Percentiles rank a stretch among this genome's conserved stretches.
These are phyloP conservation scores for Ecliptopera silaceata DNA, from an alignment of 2,888 invertebrate genomes.

Conservation along the genomic window DNA sequence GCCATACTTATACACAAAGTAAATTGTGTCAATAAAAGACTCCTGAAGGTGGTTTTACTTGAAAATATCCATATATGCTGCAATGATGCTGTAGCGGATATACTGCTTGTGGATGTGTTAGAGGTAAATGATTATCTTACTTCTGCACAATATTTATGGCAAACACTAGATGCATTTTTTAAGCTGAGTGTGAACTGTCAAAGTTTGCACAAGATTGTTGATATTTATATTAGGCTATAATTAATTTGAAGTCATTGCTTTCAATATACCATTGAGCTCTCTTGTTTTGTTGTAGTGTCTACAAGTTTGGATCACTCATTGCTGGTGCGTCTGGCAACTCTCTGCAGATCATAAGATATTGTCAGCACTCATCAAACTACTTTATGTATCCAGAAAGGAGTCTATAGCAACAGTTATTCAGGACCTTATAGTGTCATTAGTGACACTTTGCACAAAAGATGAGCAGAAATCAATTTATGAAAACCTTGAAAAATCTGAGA, in stretches of 20 bases:
- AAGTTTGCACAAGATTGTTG: no score
- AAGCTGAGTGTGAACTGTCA: no score
- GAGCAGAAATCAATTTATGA: conserved; percentile 51
- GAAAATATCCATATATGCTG: conserved; percentile 64
- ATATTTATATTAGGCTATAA: neutral
- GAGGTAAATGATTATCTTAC: conserved; percentile 60
- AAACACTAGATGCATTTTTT: no score
- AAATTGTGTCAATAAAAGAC: conserved; percentile 59
- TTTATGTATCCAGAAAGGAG: conserved; percentile 57
- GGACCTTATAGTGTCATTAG: conserved; percentile 56
- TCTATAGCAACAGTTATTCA: conserved; percentile 46
- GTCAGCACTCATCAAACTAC: conserved; percentile 60
- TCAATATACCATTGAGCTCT: no score
- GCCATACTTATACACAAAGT: conserved; percentile 58
- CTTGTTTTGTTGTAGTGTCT: conserved; percentile 54
- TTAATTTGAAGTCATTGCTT: no score
- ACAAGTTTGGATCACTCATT: conserved; percentile 63
- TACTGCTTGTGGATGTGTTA: conserved; percentile 56
- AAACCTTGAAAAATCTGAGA: conserved; percentile 45
- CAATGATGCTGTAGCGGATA: conserved; percentile 56
- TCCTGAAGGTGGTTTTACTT: conserved; percentile 56
- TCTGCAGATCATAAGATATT: conserved; percentile 56
- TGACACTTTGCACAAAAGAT: conserved; percentile 49
- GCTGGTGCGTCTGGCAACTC: conserved; percentile 69
- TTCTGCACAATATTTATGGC: no score